Base-by-base conservation (phyloP, 64 coral and sea anemone species). In the Montipora cactus region DNA sequence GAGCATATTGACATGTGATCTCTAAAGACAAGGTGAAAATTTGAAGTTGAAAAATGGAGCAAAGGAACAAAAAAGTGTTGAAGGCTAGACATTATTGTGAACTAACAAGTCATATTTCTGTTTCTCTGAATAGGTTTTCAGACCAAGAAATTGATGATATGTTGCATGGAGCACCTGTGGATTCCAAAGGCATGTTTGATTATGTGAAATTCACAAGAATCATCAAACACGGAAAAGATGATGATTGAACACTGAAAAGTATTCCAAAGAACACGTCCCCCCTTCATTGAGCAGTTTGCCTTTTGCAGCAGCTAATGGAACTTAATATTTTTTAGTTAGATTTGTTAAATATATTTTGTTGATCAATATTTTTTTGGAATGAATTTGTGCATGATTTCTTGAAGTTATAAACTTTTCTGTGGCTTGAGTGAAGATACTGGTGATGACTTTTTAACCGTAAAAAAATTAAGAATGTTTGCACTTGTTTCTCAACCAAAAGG, bases 81-180 rank as follows among this genome's bases (percentile, higher is more conserved):
- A 64, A 15, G 59, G 59, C 59, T 0, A 3, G 11, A 64, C 3
- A 0, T 64, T 12, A 12, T 11, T 64, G 59, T 16, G 7, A 76
- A 76, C n/a, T 46, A 68, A 91, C 66, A 8, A 68, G 66, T 14
- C 22, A 12, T 20, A 8, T 8, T 59, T 80, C 61, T 79, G 15
- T 76, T 44, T 64, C 55, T 66, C 49, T 59, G 23, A 57, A 51
- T 47, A 93, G 92, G 59, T 93, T 93, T 87, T 71, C 83, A 71
- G 92, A 93, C 51, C 45, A 72, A 78, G 92, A 93, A 93, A 93
- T 93, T 47, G 92, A 93, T 61, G 92, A 93, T 7, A 93, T 93
- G 92, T 81, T 93, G 44, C 83, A 93, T 61, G 92, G 87, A 77
- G 85, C 83, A 28, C 92, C 92, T 3, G 92, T 93, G 7, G 92